Conservation (phyloP, 2,113 vertebrate species). For the Tringa solitaria region DNA sequence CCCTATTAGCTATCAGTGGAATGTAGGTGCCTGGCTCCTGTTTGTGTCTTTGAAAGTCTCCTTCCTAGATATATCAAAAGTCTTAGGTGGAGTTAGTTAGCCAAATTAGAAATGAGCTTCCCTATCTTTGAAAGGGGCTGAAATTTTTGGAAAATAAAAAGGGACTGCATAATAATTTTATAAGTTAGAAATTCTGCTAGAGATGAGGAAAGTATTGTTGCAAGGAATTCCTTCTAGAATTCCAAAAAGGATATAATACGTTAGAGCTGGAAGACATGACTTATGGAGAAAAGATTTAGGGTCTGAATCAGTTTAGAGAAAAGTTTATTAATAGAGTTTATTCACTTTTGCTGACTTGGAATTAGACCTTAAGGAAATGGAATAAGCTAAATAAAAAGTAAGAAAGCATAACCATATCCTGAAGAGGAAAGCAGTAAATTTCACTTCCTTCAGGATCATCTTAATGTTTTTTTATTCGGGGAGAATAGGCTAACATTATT, state of each 20-base stretch:
- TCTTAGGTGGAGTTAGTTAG: background rate
- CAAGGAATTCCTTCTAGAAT: background rate
- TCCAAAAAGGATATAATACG: background rate
- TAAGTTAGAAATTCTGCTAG: background rate
- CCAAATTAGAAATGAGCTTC: background rate
- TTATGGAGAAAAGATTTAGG: background rate
- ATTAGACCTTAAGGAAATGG: background rate
- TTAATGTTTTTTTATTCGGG: background rate
- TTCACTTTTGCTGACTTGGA: background rate
- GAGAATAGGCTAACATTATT: background rate
- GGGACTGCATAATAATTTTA: background rate
- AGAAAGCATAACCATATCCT: background rate
- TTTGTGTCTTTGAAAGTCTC: constrained; percentile 30
- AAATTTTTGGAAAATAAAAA: background rate
- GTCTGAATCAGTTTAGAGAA: background rate
- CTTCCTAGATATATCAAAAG: background rate
- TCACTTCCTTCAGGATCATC: background rate
- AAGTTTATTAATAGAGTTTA: background rate
- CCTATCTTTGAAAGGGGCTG: background rate
- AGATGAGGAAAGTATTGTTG: background rate
- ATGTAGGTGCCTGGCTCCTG: background rate
- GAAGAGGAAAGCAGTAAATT: background rate
- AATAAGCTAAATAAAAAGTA: background rate
- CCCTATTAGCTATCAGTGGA: background rate
- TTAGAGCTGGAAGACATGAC: background rate